These are phyloP conservation scores for Sipha maydis DNA, from an alignment of 2,888 invertebrate genomes.

Conservation along the genomic window DNA sequence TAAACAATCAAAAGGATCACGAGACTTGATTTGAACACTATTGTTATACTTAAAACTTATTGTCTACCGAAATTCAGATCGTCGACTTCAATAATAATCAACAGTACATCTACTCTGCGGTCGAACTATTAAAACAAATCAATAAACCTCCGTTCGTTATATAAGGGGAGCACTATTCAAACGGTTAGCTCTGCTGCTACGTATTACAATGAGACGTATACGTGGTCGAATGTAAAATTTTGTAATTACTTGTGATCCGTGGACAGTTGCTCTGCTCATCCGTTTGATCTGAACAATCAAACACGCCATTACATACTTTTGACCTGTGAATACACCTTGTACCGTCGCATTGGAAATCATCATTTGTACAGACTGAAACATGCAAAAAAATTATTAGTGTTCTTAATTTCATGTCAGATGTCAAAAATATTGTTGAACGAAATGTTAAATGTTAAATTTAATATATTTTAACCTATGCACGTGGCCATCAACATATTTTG, in stretches of 20 bases:
- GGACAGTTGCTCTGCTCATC: slow-evolving; percentile 33
- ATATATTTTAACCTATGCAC: too few species aligned
- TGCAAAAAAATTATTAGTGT: not conserved
- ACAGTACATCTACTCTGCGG: not conserved
- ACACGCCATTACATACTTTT: slow-evolving; percentile 72
- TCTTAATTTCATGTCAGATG: not conserved
- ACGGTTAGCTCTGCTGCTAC: too few species aligned
- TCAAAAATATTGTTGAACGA: not conserved
- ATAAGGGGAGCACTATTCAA: too few species aligned
- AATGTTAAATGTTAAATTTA: not conserved
- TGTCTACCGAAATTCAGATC: not conserved
- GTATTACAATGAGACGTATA: too few species aligned
- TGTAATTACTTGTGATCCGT: not conserved
- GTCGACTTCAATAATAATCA: not conserved
- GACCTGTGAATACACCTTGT: slow-evolving; percentile 71
- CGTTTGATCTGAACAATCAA: slow-evolving; percentile 29
- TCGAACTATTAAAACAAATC: not conserved
- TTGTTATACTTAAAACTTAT: not conserved
- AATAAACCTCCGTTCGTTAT: not conserved
- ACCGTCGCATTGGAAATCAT: slow-evolving; percentile 75
- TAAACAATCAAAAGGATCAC: not conserved
- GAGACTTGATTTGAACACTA: not conserved
- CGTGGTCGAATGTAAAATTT: too few species aligned
- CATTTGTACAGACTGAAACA: slow-evolving; percentile 70
- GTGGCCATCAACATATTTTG: too few species aligned